phyloP scores from a whole-genome alignment of 2,888 invertebrate species.

The Macrostomum cliftonense region DNA sequence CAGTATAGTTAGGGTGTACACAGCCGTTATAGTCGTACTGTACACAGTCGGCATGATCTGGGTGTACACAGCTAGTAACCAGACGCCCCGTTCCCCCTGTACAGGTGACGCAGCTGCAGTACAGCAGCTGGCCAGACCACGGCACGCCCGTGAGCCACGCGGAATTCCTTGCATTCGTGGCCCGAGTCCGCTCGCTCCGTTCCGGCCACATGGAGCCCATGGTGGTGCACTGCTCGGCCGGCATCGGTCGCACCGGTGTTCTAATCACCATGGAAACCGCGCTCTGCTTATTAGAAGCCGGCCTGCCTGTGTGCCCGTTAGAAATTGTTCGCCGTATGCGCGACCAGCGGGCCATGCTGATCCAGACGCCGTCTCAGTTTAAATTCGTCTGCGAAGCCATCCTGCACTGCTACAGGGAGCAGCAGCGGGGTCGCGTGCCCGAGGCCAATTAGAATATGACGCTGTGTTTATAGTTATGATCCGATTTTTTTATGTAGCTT shows the following conservation, averaged over 20 bases:
- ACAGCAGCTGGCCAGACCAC: conserved; percentile 75
- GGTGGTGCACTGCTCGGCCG: conserved; percentile 44
- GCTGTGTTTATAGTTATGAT: too few species aligned
- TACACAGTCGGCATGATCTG: too few species aligned
- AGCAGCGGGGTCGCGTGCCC: too few species aligned
- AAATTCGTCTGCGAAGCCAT: conserved; percentile 96
- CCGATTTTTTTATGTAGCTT: too few species aligned
- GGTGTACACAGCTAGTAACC: too few species aligned
- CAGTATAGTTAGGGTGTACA: too few species aligned
- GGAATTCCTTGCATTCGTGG: conserved; percentile 74
- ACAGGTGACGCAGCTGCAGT: conserved; percentile 82
- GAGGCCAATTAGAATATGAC: too few species aligned
- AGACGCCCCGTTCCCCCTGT: too few species aligned
- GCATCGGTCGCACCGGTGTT: conserved; percentile 92
- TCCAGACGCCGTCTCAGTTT: conserved; percentile 90
- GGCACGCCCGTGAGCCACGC: conserved; percentile 82
- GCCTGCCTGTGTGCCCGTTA: conserved; percentile 82
- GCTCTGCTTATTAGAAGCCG: conserved; percentile 67
- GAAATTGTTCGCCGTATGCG: conserved; percentile 84
- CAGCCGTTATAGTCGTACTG: too few species aligned
- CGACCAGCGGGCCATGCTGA: conserved; percentile 89
- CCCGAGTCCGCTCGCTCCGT: conserved; percentile 43
- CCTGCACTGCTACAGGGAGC: conserved; percentile 35
- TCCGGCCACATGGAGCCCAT: conserved; percentile 51
- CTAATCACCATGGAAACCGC: conserved; percentile 93